Conservation (phyloP, 2,113 vertebrate genomes). For the Larimichthys crocea region DNA sequence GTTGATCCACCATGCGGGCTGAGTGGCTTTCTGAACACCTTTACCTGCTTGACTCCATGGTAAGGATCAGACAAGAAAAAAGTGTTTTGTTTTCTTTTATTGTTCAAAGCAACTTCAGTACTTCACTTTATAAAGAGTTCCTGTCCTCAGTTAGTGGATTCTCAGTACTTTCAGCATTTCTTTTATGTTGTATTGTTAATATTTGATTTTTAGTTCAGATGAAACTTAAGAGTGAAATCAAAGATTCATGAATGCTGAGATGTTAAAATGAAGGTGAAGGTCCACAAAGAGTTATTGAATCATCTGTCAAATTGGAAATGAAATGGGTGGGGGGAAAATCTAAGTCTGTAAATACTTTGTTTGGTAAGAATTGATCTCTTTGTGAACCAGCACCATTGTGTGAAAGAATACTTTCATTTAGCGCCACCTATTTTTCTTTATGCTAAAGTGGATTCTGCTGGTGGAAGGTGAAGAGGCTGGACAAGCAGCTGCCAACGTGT, state of each 20-base stretch:
- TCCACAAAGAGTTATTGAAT: conserved; percentile 89
- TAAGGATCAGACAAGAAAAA: conserved; percentile 92
- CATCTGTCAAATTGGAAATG: conserved; percentile 16
- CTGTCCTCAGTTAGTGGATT: conserved; percentile 17
- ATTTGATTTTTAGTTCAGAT: conserved; percentile 20
- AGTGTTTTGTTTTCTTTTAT: conserved; percentile 44
- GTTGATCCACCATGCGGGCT: conserved; percentile 95
- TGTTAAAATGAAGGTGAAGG: conserved; percentile 85
- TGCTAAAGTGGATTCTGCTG: conserved; percentile 99
- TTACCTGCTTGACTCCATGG: conserved; percentile 94
- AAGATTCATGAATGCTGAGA: conserved; percentile 26
- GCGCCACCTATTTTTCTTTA: conserved; percentile 99
- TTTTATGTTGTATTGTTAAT: conserved; percentile 32
- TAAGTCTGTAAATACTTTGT: not conserved
- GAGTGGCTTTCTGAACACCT: conserved; percentile 95
- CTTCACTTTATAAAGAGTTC: conserved; percentile 29
- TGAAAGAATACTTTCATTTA: conserved; percentile 94
- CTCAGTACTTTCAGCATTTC: conserved; percentile 41
- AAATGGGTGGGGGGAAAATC: not conserved
- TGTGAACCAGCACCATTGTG: conserved; percentile 92
- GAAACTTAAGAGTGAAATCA: conserved; percentile 25
- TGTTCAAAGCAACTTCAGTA: conserved; percentile 41
- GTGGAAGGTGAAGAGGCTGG: conserved; percentile 96
- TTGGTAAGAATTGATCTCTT: conserved; percentile 82
- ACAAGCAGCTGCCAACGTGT: conserved; percentile 96